phyloP scores from a whole-genome alignment of 1,140 invertebrate species.

The Scaptodrosophila lebanonensis region DNA sequence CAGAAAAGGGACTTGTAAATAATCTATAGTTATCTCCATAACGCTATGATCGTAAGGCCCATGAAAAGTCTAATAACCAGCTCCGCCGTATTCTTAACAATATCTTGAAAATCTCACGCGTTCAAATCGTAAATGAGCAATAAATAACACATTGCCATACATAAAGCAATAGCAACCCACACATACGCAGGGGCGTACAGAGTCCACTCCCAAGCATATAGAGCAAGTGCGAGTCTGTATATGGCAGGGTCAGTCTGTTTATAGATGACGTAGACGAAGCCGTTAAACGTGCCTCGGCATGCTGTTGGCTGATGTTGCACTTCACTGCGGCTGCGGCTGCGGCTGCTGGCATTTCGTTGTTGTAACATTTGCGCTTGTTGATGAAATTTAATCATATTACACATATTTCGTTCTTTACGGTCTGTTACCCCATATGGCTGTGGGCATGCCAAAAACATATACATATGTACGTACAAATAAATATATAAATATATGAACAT shows the following conservation, averaged over 20 bases:
- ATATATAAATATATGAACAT: too few species aligned
- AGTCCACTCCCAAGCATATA: background rate
- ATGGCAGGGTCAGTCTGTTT: too few species aligned
- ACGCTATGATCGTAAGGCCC: conserved; percentile 2
- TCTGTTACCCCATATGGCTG: conserved; percentile 69
- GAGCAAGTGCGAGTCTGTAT: too few species aligned
- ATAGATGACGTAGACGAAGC: conserved; percentile 35
- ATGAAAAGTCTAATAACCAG: conserved; percentile 13
- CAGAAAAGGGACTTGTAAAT: too few species aligned
- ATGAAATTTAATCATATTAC: conserved; percentile 75
- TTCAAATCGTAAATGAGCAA: conserved; percentile 73
- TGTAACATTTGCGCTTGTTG: conserved; percentile 45
- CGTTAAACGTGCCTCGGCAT: conserved; percentile 35
- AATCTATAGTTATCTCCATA: too few species aligned
- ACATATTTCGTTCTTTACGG: conserved; percentile 73
- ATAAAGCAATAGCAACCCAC: too few species aligned
- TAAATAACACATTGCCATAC: conserved; percentile 72
- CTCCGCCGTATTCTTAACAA: conserved; percentile 44
- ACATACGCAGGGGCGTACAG: conserved; percentile 18
- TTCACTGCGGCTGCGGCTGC: background rate
- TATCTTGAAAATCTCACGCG: conserved; percentile 61
- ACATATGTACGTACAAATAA: conserved; percentile 8
- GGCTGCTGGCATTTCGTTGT: background rate
- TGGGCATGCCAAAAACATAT: conserved; percentile 8
- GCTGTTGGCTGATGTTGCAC: conserved; percentile 6